phyloP scores from a whole-genome alignment of 2,113 vertebrate species.

The Tilapia sparmanii region DNA sequence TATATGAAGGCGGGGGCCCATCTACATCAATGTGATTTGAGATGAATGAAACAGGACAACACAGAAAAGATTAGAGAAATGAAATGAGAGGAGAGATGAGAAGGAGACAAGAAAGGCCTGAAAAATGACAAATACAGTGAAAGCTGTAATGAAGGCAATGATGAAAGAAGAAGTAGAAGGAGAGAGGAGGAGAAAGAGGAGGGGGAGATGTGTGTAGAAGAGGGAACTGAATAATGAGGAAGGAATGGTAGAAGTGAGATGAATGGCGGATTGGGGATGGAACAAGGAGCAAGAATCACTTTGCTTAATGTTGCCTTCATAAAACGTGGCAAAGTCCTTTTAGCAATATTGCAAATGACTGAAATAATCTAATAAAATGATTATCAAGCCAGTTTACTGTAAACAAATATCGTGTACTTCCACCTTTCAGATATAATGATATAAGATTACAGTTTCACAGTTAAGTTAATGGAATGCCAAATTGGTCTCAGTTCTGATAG shows the following conservation, averaged over 20 bases:
- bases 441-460: not conserved
- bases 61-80: constrained; percentile 9
- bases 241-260: not conserved
- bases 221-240: not conserved
- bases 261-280: not conserved
- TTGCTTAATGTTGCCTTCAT: not conserved
- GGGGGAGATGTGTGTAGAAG: not conserved
- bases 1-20: not conserved
- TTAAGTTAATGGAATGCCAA: not conserved
- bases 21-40: not conserved
- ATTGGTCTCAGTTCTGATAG: not conserved
- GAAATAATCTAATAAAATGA: not conserved
- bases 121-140: constrained; percentile 4
- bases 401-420: not conserved
- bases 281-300: not conserved
- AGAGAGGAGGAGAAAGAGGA: not conserved
- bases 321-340: not conserved
- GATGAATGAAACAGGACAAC: not conserved
- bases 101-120: not conserved
- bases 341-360: not conserved
- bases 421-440: not conserved
- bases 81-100: constrained; percentile 8
- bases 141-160: not conserved
- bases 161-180: not conserved
- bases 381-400: not conserved